phyloP scores from a whole-genome alignment of 2,888 invertebrate genomes.

The Taenaris catops region DNA sequence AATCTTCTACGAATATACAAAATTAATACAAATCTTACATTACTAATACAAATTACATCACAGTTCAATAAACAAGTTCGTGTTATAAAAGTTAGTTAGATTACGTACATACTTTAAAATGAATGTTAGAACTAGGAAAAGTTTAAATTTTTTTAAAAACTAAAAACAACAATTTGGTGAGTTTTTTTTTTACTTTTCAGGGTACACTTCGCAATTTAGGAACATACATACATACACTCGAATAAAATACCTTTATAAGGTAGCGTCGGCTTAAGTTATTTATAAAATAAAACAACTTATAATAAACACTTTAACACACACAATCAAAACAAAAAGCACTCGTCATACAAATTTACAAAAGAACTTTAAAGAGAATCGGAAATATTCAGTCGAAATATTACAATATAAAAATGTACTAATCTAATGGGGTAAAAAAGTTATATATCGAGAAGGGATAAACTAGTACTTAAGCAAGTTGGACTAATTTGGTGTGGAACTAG shows the following conservation, averaged over 20 bases:
- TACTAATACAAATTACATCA: constrained; percentile 79
- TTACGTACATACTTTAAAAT: constrained; percentile 63
- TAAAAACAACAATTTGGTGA: constrained; percentile 65
- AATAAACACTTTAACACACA: constrained; percentile 23
- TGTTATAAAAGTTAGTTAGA: constrained; percentile 55
- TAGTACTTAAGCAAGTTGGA: constrained; percentile 40
- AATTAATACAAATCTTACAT: constrained; percentile 73
- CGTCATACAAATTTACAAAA: constrained; percentile 52
- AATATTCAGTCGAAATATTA: constrained; percentile 59
- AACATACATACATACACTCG: constrained; percentile 49
- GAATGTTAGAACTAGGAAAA: constrained; percentile 44
- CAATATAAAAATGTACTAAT: constrained; percentile 42
- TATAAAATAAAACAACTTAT: constrained; percentile 26
- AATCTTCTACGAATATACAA: constrained; percentile 77
- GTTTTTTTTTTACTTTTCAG: constrained; percentile 38
- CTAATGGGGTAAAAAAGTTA: constrained; percentile 72
- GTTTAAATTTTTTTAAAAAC: constrained; percentile 47
- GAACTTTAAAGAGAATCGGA: constrained; percentile 36
- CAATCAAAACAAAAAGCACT: constrained; percentile 35
- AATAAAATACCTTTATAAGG: constrained; percentile 53
- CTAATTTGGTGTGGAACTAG: constrained; percentile 8
- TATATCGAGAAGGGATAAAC: constrained; percentile 39
- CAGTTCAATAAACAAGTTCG: constrained; percentile 78
- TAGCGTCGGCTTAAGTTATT: constrained; percentile 34
- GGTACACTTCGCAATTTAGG: constrained; percentile 61